Base-by-base conservation (phyloP, 2,113 vertebrate genomes). In the Zosterops lateralis region DNA sequence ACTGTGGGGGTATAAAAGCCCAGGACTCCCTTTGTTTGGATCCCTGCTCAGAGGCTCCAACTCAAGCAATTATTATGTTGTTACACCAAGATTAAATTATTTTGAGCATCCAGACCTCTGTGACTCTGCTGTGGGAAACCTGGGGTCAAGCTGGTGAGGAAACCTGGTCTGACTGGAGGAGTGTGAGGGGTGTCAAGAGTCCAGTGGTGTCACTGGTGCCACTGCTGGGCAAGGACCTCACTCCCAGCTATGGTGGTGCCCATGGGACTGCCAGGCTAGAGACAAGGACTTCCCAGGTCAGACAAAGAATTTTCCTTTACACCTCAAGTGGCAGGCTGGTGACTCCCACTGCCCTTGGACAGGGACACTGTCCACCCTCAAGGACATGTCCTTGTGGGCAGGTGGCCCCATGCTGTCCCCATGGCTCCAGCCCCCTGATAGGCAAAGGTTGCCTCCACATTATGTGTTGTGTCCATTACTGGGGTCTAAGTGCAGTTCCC, bases 281-380 rank as follows among this genome's bases (percentile, higher is more conserved):
- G 29, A 50, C 36, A 51, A 51, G 17, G 29, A 21, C 42, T 28
- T 51, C 7, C 47, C 47, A 42, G 15, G 12, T 47, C 56, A 87
- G 28, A 47, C 16, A 68, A 44, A 38, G 47, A 47, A n/a, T 20
- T 38, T 29, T 54, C 47, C 47, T 62, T 54, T 20, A 17, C 24
- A 47, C 14, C 26, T 42, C 20, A 14, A 14, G 18, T 40, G 58
- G 25, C 22, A 60, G 25, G 1, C 15, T 68, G 38, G 10, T 20
- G 72, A 38, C 2, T 31, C 15, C 17, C 1, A 0, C 5, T 53
- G 42, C 38, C 44, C 44, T n/a, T 22, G 64, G 34, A 21, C 4
- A 21, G 40, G 44, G 24, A 18, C 62, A 15, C 29, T 3, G 1
- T 4, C 26, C 26, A 9, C 32, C 36, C 51, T 62, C 0, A 0